Evolutionary conservation across 2,113 vertebrate genomes (phyloP).

Genomic region (Platysteira castanea): DNA sequence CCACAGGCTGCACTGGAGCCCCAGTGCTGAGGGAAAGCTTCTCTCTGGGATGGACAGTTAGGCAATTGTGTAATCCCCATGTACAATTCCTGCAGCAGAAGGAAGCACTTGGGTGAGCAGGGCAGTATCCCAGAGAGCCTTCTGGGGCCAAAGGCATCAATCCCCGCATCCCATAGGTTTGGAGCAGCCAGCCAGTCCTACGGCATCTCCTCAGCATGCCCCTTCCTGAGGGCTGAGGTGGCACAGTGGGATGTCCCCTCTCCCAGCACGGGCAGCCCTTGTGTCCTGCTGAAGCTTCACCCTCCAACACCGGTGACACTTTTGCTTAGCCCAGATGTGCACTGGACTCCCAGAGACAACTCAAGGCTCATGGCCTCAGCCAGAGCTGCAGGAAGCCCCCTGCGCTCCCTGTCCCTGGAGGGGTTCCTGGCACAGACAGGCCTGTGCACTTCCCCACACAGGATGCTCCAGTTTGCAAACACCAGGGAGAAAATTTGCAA

Average conservation of each 20-base stretch:
- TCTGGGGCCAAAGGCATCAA: neutral
- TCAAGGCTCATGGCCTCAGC: neutral
- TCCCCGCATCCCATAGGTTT: neutral
- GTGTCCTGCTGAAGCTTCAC: neutral
- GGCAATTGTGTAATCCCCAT: neutral
- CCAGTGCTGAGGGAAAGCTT: neutral
- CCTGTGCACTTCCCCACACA: neutral
- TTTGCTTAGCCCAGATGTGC: neutral
- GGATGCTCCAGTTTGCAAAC: neutral
- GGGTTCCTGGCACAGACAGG: neutral
- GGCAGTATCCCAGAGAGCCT: neutral
- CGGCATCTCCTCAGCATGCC: neutral
- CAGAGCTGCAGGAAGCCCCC: neutral
- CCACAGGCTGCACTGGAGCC: neutral
- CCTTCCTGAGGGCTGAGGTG: neutral
- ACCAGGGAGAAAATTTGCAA: neutral
- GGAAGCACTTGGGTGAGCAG: neutral
- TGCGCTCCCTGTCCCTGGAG: neutral
- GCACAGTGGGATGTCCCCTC: neutral
- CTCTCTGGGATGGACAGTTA: neutral
- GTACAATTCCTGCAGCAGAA: neutral
- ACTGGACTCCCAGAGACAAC: accelerated
- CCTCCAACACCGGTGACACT: accelerated
- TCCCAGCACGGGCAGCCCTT: neutral
- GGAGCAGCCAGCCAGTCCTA: neutral